A percentile compares a stretch with the other conserved stretches of the same genome.
Conservation (phyloP, 2,888 invertebrate species). For the Brenthis hecate region DNA sequence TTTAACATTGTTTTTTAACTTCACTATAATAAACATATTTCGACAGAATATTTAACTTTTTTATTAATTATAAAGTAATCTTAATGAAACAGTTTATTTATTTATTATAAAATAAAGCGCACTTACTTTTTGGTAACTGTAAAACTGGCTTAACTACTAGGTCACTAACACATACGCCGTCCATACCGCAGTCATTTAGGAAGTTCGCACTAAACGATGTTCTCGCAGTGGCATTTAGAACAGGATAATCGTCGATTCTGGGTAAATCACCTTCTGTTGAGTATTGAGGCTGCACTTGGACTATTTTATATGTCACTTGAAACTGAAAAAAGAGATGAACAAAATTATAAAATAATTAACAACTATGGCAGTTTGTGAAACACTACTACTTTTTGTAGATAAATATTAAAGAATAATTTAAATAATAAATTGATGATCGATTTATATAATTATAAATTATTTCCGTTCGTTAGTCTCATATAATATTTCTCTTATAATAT, state of each 20-base stretch:
- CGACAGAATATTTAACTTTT: no score
- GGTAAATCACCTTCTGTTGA: constrained; percentile 82
- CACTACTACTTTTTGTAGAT: no score
- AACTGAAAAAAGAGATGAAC: constrained; percentile 75
- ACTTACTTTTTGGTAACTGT: constrained; percentile 80
- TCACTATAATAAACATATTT: no score
- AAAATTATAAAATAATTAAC: not conserved
- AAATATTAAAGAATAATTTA: no score
- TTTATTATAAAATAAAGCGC: not conserved
- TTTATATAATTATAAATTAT: no score
- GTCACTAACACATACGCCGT: constrained; percentile 93
- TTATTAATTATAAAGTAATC: no score
- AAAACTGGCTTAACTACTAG: constrained; percentile 85
- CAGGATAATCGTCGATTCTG: constrained; percentile 90
- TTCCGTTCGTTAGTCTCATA: no score
- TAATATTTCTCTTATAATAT: no score
- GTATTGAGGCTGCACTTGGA: constrained; percentile 85
- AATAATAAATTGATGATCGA: no score
- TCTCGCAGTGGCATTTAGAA: constrained; percentile 93
- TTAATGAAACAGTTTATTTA: no score
- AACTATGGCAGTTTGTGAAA: no score
- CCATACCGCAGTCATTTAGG: constrained; percentile 94
- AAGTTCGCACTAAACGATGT: constrained; percentile 92
- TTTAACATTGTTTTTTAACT: no score
- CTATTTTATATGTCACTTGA: constrained; percentile 91